Conservation (phyloP, 2,113 vertebrate species). For the Indicator maculatus region DNA sequence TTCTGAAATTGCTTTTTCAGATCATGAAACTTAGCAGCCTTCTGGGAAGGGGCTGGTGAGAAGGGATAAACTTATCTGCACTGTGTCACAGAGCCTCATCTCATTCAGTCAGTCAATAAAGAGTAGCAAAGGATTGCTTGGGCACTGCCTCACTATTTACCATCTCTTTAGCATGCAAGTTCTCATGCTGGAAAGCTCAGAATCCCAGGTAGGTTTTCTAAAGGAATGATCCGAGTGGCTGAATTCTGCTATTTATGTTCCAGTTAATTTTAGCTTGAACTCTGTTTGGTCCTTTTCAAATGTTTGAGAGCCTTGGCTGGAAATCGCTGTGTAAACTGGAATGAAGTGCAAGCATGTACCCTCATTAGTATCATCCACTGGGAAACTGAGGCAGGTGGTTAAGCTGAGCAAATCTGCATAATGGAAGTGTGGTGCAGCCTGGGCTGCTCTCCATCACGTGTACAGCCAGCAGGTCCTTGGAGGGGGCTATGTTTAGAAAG, state of each 20-base stretch:
- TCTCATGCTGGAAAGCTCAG: not conserved
- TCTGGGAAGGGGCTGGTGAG: too few relatives aligned
- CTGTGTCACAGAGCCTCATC: not conserved
- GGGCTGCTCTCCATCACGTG: not conserved
- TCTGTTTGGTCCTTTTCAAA: constrained; percentile 21
- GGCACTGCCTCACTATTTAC: not conserved
- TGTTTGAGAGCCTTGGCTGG: not conserved
- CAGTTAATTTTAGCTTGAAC: constrained; percentile 14
- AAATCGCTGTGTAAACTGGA: not conserved
- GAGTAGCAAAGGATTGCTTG: not conserved
- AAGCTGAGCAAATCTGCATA: not conserved
- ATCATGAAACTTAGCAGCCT: constrained; percentile 7
- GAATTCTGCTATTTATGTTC: constrained; percentile 2
- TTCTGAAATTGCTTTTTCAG: not conserved
- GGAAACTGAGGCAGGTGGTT: constrained; percentile 48
- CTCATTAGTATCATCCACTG: not conserved
- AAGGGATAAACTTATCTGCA: not conserved
- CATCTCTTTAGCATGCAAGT: not conserved
- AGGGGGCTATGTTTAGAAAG: not conserved
- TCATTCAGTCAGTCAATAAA: not conserved
- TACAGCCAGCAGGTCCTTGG: not conserved
- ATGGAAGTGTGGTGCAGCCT: not conserved
- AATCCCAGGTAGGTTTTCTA: not conserved
- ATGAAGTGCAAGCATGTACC: not conserved
- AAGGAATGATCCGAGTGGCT: not conserved